Percentiles rank a stretch among this genome's conserved stretches.
phyloP scores from a whole-genome alignment of 2,888 invertebrate genomes.

The Hofmannophila pseudospretella region DNA sequence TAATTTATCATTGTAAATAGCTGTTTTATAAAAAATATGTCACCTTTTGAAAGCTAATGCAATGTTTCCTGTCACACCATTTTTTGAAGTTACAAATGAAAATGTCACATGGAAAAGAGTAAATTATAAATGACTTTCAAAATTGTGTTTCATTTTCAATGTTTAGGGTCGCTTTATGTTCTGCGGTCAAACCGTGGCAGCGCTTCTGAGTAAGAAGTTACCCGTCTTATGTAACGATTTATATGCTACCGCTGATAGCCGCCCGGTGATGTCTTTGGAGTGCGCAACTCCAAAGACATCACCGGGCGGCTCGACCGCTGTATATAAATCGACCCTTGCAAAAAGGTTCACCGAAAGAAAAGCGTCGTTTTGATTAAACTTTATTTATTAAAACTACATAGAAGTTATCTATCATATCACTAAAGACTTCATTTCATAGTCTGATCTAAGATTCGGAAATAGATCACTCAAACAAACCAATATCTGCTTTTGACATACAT shows the following conservation, averaged over 20 bases:
- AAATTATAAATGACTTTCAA: conserved; percentile 32
- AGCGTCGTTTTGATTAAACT: conserved; percentile 50
- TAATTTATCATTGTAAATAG: conserved; percentile 1
- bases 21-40: conserved; percentile 2
- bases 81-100: conserved; percentile 17
- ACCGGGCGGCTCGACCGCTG: too few relatives aligned
- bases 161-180: too few relatives aligned
- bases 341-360: conserved; percentile 22
- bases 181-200: too few relatives aligned
- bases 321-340: too few relatives aligned
- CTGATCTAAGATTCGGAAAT: conserved; percentile 57
- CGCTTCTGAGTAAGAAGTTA: too few relatives aligned
- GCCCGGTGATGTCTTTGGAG: too few relatives aligned
- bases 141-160: conserved; percentile 27
- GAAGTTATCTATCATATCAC: conserved; percentile 58
- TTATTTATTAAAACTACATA: conserved; percentile 74
- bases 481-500: conserved; percentile 57
- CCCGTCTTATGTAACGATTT: too few relatives aligned
- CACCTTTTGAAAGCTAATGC: conserved; percentile 1
- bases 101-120: conserved; percentile 34
- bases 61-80: conserved; percentile 2
- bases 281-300: too few relatives aligned
- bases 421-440: conserved; percentile 54
- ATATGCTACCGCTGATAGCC: too few relatives aligned
- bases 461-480: conserved; percentile 62